These are phyloP conservation scores for Thyatira batis DNA, from an alignment of 2,888 invertebrate genomes.

Conservation along the genomic window DNA sequence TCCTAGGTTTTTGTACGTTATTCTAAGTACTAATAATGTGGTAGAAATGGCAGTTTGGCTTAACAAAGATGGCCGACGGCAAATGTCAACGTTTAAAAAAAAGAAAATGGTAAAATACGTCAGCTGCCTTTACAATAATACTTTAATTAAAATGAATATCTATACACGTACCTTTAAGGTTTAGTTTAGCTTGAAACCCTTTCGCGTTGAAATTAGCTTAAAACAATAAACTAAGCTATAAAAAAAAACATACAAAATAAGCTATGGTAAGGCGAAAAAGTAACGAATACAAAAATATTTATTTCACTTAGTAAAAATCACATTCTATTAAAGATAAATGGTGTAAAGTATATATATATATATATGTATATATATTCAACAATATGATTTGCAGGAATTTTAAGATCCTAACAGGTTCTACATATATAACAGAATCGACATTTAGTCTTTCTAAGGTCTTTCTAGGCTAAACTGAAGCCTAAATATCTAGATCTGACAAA, in stretches of 20 bases:
- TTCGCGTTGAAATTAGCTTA: slow-evolving; percentile 30
- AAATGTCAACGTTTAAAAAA: background rate
- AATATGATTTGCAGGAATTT: slow-evolving; percentile 6
- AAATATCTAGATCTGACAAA: too few species aligned
- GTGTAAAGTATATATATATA: background rate
- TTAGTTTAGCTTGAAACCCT: background rate
- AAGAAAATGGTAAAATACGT: slow-evolving; percentile 6
- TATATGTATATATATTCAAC: slow-evolving; percentile 7
- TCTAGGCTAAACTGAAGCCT: too few species aligned
- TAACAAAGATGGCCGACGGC: background rate
- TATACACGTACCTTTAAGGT: background rate
- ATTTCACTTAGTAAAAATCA: slow-evolving; percentile 27
- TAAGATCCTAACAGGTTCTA: background rate
- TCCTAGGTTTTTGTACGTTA: background rate
- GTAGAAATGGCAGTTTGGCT: background rate
- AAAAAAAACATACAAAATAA: slow-evolving; percentile 66
- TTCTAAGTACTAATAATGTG: background rate
- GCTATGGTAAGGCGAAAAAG: slow-evolving; percentile 57
- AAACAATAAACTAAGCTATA: slow-evolving; percentile 51
- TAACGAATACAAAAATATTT: slow-evolving; percentile 69
- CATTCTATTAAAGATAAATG: background rate
- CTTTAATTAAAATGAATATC: slow-evolving; percentile 25
- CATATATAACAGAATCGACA: too few species aligned
- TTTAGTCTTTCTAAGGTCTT: too few species aligned
- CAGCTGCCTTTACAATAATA: slow-evolving; percentile 51